These are phyloP conservation scores for Ruditapes philippinarum DNA, from an alignment of 1,140 invertebrate species.

Conservation along the genomic window DNA sequence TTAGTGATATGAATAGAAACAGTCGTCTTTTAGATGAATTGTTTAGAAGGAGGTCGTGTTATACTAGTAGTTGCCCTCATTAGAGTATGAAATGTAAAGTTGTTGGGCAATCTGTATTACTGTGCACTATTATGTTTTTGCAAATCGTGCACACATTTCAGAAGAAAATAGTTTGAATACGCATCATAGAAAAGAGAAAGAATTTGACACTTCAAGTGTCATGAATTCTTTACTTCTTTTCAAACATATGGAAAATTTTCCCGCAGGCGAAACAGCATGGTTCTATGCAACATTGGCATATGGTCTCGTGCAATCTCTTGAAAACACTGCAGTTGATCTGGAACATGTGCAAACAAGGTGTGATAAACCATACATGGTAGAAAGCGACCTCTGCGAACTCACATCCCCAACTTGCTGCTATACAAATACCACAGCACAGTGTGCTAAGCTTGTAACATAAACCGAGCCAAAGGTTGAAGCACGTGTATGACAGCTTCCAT, in stretches of 20 bases:
- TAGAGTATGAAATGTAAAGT: no score
- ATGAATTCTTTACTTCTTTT: slow-evolving; percentile 29
- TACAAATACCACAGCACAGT: slow-evolving; percentile 90
- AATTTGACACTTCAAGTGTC: no score
- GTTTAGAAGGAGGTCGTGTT: no score
- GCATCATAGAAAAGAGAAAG: no score
- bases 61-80: no score
- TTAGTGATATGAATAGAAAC: no score
- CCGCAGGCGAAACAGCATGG: slow-evolving; percentile 60
- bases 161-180: no score
- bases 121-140: no score
- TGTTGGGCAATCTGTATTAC: no score
- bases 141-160: no score
- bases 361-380: slow-evolving; percentile 85
- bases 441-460: slow-evolving; percentile 91
- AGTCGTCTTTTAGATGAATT: no score
- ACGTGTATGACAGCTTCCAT: slow-evolving; percentile 91
- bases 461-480: slow-evolving; percentile 90
- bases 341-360: slow-evolving; percentile 75
- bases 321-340: slow-evolving; percentile 40
- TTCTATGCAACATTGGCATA: slow-evolving; percentile 48
- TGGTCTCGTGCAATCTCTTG: slow-evolving; percentile 30
- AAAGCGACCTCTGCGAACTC: slow-evolving; percentile 92
- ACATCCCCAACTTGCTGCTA: slow-evolving; percentile 90
- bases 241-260: slow-evolving; percentile 26